A percentile compares a stretch with the other conserved stretches of the same genome.
Evolutionary conservation across 2,888 invertebrate genomes (phyloP).

Genomic region (Scrobipalpa costella): DNA sequence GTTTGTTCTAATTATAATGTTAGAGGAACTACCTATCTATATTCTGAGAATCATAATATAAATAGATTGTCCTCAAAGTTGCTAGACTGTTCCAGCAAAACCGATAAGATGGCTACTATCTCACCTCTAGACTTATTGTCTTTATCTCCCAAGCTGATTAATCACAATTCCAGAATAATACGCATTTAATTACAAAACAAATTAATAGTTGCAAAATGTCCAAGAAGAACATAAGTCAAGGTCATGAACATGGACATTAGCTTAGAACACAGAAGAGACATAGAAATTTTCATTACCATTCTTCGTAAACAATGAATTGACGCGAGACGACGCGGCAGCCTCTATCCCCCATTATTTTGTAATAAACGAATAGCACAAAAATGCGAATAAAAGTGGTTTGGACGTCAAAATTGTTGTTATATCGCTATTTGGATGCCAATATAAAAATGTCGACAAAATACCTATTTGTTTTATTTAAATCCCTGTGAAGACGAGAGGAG

Average conservation of each 20-base stretch:
- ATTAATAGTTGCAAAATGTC: too few species aligned
- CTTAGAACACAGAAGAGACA: too few species aligned
- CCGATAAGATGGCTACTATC: background rate
- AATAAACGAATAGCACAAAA: slow-evolving; percentile 49
- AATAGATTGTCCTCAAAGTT: background rate
- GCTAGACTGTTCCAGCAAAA: background rate
- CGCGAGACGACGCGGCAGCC: background rate
- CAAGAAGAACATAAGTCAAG: too few species aligned
- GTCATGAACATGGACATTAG: too few species aligned
- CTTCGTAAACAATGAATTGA: too few species aligned
- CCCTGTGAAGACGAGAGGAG: background rate
- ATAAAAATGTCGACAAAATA: slow-evolving; percentile 52
- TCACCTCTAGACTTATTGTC: background rate
- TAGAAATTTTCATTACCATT: too few species aligned
- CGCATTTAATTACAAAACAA: background rate
- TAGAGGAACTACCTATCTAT: background rate
- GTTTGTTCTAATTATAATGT: slow-evolving; percentile 1
- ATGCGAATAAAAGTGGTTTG: slow-evolving; percentile 37
- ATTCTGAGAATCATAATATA: background rate
- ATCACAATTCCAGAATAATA: background rate
- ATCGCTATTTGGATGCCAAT: slow-evolving; percentile 59
- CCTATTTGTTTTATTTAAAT: slow-evolving; percentile 32
- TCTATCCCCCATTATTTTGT: slow-evolving; percentile 54
- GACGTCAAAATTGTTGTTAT: slow-evolving; percentile 49
- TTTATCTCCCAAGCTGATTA: background rate